Evolutionary conservation across 2,113 vertebrate species (phyloP).

Genomic region (Rhea americana): DNA sequence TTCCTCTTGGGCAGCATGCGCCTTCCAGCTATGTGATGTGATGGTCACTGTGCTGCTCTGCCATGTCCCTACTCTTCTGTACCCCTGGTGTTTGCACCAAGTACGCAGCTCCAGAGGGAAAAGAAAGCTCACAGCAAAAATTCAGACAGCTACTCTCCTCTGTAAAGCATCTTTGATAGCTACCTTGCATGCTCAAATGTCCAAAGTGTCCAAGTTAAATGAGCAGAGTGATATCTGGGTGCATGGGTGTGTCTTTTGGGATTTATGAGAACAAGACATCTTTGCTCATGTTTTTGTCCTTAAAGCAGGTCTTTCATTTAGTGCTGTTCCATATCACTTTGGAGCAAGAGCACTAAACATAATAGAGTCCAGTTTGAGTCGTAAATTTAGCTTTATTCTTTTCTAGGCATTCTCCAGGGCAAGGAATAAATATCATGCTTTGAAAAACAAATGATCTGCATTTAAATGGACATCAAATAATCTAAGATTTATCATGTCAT

Average conservation of each 20-base stretch:
- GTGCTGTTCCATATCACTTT: neutral
- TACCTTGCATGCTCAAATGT: neutral
- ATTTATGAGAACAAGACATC: neutral
- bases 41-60: accelerated
- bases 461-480: constrained; percentile 19
- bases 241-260: neutral
- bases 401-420: neutral
- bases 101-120: neutral
- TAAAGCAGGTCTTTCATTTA: neutral
- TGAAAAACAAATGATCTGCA: neutral
- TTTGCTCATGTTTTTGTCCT: neutral
- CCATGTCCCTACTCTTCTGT: neutral
- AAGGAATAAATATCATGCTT: neutral
- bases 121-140: neutral
- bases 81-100: neutral
- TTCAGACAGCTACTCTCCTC: neutral
- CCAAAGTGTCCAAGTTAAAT: neutral
- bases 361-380: neutral
- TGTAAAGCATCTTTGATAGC: neutral
- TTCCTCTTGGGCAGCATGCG: neutral
- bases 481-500: neutral
- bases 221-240: neutral
- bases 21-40: neutral
- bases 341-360: neutral
- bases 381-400: neutral